Evolutionary conservation across 2,797 vertebrate species (phyloP), one percentile per base, ranked within the genome.

Genomic region (Phyllotis vaccarum): DNA sequence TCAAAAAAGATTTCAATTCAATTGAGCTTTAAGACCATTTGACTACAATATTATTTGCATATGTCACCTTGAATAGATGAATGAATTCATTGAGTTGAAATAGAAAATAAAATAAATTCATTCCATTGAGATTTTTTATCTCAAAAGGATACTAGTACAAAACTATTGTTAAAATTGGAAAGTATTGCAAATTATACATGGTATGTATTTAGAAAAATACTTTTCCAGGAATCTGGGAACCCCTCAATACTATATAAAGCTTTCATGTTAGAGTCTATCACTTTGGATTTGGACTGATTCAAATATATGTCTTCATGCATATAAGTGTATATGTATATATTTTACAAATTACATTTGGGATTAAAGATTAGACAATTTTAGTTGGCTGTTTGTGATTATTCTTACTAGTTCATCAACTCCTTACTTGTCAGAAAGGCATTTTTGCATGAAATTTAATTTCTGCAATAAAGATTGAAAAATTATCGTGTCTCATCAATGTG

Each of bases 381-480:
- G 70, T 49, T 93, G 86, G 72, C 34, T 96, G 40, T 89, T 97
- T 96, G 81, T 91, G 91, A 94, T 97, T 93, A 96, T 97, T 95
- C 70, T 94, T 94, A 96, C 62, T 93, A 96, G 81, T 93, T 96
- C 93, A 96, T 97, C 94, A 97, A 97, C 92, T 93, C 78, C 31
- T 68, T 78, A 92, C 81, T 91, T 97, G 92, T 97, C 96, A 97
- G 72, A 90, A 95, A 94, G 75, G 82, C 85, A 94, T 97, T 97
- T 98, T 96, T 96, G 95, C 91, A 96, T 97, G 96, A 98, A 96
- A 97, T 97, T 97, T 97, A 97, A 97, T 97, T 97, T 98, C 94
- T 96, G 75, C 72, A 89, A 92, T 97, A 90, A 97, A 97, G 81
- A 60, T 78, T 97, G 86, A 97, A 97, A 97, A 95, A 95, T 96